Evolutionary conservation across 30 jellyfish, hydroid and myxozoan genomes (phyloP), one percentile per base, ranked within the genome.

Genomic region (Turritopsis dohrnii): DNA sequence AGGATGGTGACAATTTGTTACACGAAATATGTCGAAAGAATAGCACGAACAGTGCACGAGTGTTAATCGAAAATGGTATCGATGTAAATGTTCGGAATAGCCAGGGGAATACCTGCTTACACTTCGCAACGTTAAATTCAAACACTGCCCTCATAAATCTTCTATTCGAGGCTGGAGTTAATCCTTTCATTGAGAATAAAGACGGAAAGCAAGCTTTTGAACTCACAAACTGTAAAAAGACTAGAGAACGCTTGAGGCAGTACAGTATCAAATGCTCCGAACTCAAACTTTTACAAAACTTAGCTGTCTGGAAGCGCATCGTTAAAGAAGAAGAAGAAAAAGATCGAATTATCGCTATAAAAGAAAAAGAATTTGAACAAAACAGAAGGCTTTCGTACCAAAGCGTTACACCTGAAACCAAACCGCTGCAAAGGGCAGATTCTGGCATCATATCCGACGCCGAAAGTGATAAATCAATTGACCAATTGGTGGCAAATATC

Each of bases 151-250:
- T 80, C 18, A 27, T 80, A 8, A 21, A 22, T 65, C 28, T 80
- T 28, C 79, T 80, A n/a, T 22, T 80, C 13, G 87, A 80, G 52
- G 87, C 82, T 16, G 87, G 87, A 19, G 81, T 31, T 26, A 53
- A 80, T 65, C 87, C 87, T 5, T 80, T 80, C 53, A 53, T 65
- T n/a, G 79, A 52, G 52, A 80, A 80, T 26, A 53, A 53, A 52
- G 52, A 65, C 21, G 89, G 89, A 66, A 52, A 65, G 24, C 52
- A 29, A n/a, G 76, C 89, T 8, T n/a, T 73, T n/a, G 89, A 82
- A 18, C 31, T 30, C 29, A 52, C 71, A 21, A 65, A 20, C 21
- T 30, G 54, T 27, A 19, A 65, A 26, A 13, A 16, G 19, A 20
- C 21, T 8, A 82, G 72, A 20, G 89, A 71, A 26, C 27, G 30